Evolutionary conservation across 2,113 vertebrate genomes (phyloP), one percentile per base, ranked within the genome.

Genomic region (Deroptyus accipitrinus): DNA sequence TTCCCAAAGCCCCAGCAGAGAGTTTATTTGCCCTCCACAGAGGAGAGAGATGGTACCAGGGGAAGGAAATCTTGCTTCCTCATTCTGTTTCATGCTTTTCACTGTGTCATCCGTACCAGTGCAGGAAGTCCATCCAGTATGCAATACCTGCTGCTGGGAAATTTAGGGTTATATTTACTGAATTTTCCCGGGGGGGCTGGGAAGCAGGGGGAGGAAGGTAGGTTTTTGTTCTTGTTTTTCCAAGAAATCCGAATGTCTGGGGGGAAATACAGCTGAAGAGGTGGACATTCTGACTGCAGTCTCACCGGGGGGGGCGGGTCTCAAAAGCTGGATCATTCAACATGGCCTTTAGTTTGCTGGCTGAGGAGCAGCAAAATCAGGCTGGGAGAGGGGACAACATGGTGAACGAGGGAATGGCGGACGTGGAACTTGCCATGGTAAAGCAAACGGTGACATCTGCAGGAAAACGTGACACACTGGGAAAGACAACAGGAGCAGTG

Each of bases 391-490:
- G 61, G 44, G 61, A 55, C 1, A 42, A 33, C 9, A 5, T 1
- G 7, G 25, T 1, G 33, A 20, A 25, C 0, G 2, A 25, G n/a
- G 8, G n/a, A 30, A 16, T 4, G 9, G 17, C 1, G 11, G 20
- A 8, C 7, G 12, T 0, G 37, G 49, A 23, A 13, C 30, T 9
- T 59, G 11, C 28, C 83, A 5, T 0, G 5, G 46, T 13, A 0
- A 10, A 18, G 51, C 4, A 1, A 57, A 5, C 37, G 23, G 61
- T 15, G 59, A 18, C 2, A 11, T 27, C 59, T 9, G 49, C 88
- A 31, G 77, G 63, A 14, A 28, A 66, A 37, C 10, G 3, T 2
- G 52, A 4, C 37, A 14, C 15, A 0, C 6, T 7, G 48, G 27
- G 8, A 28, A 42, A 11, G 20, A 11, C 7, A 19, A 17, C 23